Percentiles rank a stretch among this genome's conserved stretches.
These are phyloP conservation scores for Esox lucius DNA, from an alignment of 2,797 vertebrate species.

Conservation along the genomic window DNA sequence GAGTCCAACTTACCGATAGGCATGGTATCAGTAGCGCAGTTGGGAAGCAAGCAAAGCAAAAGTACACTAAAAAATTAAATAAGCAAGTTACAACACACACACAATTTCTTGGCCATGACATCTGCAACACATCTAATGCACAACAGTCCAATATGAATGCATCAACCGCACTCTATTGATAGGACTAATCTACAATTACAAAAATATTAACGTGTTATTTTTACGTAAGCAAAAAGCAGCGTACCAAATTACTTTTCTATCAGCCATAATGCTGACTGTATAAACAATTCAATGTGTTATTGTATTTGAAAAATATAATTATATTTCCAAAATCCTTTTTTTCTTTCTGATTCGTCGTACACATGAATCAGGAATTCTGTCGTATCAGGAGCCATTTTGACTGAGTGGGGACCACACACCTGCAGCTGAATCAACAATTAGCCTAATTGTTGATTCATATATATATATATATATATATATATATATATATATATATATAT, in stretches of 20 bases:
- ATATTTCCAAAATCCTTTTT: slow-evolving; percentile 8
- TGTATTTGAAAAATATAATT: neutral
- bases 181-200: neutral
- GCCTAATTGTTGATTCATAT: neutral
- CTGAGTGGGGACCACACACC: slow-evolving; percentile 2
- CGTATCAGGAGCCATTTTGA: slow-evolving; percentile 12
- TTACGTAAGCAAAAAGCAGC: neutral
- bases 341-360: slow-evolving; percentile 1
- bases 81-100: neutral
- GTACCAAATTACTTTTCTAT: slow-evolving; percentile 27
- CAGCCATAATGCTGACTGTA: neutral
- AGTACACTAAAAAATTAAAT: slow-evolving; percentile 29
- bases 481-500: too few relatives aligned
- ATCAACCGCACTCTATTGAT: neutral
- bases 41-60: slow-evolving; percentile 24
- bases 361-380: neutral
- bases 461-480: too few relatives aligned
- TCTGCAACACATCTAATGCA: neutral
- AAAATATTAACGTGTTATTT: neutral
- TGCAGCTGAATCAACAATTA: slow-evolving; percentile 2
- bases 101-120: neutral
- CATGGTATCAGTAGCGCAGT: slow-evolving; percentile 24
- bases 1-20: slow-evolving; percentile 34
- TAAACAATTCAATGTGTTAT: neutral
- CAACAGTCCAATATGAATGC: neutral